These are phyloP conservation scores for Avahi laniger DNA, from an alignment of 2,797 vertebrate species.

Conservation along the genomic window DNA sequence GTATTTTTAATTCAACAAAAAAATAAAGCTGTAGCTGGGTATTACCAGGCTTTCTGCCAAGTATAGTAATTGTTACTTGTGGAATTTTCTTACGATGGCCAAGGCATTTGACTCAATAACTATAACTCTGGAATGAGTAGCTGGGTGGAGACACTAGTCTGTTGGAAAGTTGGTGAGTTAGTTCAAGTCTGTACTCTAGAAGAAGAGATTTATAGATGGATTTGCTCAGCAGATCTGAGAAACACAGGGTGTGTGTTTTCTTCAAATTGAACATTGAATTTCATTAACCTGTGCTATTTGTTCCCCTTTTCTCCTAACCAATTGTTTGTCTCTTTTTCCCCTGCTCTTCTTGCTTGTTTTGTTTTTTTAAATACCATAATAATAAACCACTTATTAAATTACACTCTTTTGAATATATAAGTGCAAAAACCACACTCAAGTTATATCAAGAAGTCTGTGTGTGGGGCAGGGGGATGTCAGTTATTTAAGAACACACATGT, in stretches of 20 bases:
- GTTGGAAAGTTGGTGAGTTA: conserved; percentile 39
- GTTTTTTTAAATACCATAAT: background rate
- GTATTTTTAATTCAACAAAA: conserved; percentile 66
- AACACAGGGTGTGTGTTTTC: background rate
- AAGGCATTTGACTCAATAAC: conserved; percentile 66
- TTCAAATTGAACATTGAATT: background rate
- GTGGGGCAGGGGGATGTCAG: background rate
- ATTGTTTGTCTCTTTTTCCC: background rate
- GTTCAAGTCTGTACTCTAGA: conserved; percentile 39
- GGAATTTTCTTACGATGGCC: conserved; percentile 74
- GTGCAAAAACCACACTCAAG: background rate
- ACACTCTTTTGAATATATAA: background rate
- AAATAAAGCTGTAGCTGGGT: conserved; percentile 46
- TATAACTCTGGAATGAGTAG: conserved; percentile 60
- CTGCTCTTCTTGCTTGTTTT: background rate
- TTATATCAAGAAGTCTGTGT: background rate
- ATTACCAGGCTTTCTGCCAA: conserved; percentile 65
- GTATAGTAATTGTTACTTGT: conserved; percentile 74
- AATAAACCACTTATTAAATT: background rate
- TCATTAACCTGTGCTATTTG: background rate
- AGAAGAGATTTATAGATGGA: conserved; percentile 48
- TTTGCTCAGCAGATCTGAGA: conserved; percentile 34
- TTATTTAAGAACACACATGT: background rate
- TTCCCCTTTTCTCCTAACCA: background rate
- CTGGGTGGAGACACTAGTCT: conserved; percentile 62